phyloP scores from a whole-genome alignment of 2,888 invertebrate genomes.

The Horisme vitalbata region DNA sequence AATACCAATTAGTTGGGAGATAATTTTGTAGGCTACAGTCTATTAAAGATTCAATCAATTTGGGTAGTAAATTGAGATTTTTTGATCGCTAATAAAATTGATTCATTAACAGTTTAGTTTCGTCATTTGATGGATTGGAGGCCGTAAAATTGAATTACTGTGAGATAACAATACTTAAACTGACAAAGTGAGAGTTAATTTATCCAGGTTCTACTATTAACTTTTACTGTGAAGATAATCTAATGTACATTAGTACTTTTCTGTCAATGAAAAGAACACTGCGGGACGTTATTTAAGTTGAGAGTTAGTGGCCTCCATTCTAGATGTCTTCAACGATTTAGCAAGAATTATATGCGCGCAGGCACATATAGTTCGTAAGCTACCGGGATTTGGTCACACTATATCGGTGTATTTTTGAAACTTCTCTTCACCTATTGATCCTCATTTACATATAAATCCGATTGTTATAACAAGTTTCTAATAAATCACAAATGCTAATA shows the following conservation, averaged over 20 bases:
- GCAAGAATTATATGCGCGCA: too few relatives aligned
- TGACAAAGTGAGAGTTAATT: too few relatives aligned
- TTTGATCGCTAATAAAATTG: conserved; percentile 32
- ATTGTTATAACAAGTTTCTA: conserved; percentile 12
- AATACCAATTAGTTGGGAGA: conserved; percentile 60
- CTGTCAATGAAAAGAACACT: neutral
- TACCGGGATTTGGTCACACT: too few relatives aligned
- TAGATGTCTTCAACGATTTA: too few relatives aligned
- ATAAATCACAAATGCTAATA: conserved; percentile 14
- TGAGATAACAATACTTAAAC: conserved; percentile 25
- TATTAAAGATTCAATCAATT: conserved; percentile 48
- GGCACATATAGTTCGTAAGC: too few relatives aligned
- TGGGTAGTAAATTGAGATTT: conserved; percentile 38
- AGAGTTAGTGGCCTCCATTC: too few relatives aligned
- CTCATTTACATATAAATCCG: conserved; percentile 13
- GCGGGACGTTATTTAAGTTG: too few relatives aligned
- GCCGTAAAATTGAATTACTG: conserved; percentile 26
- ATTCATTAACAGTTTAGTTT: conserved; percentile 25
- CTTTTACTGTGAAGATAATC: too few relatives aligned
- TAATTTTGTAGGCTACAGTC: conserved; percentile 55
- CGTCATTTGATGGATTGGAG: conserved; percentile 26
- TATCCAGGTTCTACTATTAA: too few relatives aligned
- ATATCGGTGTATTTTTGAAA: too few relatives aligned
- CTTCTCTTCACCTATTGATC: neutral
- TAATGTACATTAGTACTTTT: too few relatives aligned